Evolutionary conservation across 2,113 vertebrate species (phyloP).

Genomic region (Narcine bancroftii): DNA sequence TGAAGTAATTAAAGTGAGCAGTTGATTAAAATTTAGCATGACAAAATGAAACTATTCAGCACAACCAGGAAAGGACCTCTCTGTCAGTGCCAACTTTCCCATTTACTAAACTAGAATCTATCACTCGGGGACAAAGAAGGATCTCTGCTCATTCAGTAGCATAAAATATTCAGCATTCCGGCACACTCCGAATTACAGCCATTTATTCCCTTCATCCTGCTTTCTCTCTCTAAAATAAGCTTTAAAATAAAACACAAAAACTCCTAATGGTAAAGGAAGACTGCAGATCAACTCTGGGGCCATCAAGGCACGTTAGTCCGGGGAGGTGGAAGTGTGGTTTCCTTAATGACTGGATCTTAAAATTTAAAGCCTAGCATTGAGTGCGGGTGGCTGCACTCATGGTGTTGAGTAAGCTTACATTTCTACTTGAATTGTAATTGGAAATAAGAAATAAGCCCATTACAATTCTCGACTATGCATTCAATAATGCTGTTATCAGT

Average conservation of each 20-base stretch:
- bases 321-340: background rate
- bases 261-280: background rate
- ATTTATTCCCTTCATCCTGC: conserved; percentile 11
- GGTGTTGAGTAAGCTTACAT: background rate
- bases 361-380: background rate
- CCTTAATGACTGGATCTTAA: background rate
- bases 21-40: conserved; percentile 35
- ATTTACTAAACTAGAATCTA: conserved; percentile 37
- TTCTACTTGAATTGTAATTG: background rate
- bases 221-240: background rate
- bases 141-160: conserved; percentile 30
- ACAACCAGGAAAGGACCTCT: conserved; percentile 9
- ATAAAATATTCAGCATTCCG: conserved; percentile 31
- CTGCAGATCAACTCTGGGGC: background rate
- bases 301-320: background rate
- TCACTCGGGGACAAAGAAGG: conserved; percentile 33
- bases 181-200: conserved; percentile 16
- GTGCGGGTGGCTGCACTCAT: background rate
- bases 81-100: conserved; percentile 33
- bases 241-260: background rate
- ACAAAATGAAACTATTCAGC: conserved; percentile 35
- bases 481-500: background rate
- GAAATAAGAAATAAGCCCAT: background rate
- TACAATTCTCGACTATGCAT: background rate
- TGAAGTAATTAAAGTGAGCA: conserved; percentile 28